Percentiles rank a stretch among this genome's conserved stretches.
phyloP scores from a whole-genome alignment of 35 echinoderm and acorn worm species.

The Holothuria glaberrima region DNA sequence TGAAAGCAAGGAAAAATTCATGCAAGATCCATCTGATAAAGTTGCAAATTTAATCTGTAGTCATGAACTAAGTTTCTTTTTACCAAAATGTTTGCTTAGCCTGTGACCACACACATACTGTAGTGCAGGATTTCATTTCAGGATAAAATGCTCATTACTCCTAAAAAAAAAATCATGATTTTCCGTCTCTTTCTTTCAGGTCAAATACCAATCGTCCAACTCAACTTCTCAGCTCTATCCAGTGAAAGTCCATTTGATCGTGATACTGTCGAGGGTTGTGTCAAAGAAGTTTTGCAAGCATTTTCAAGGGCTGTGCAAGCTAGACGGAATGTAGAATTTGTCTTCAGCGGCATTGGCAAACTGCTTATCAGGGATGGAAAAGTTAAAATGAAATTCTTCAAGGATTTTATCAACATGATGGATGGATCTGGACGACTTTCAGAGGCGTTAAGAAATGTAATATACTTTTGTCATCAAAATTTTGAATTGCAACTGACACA shows the following conservation, averaged over 20 bases:
- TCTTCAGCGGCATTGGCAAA: slow-evolving; percentile 81
- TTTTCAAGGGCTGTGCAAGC: slow-evolving; percentile 81
- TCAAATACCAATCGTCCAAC: slow-evolving; percentile 97
- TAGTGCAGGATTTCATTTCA: no score
- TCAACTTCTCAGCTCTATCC: slow-evolving; percentile 97
- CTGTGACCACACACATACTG: no score
- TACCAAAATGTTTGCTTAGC: no score
- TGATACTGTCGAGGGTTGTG: slow-evolving; percentile 89
- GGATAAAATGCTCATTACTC: no score
- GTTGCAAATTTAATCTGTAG: neutral
- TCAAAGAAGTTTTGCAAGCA: slow-evolving; percentile 86
- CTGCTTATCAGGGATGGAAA: slow-evolving; percentile 89
- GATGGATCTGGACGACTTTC: slow-evolving; percentile 86
- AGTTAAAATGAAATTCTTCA: slow-evolving; percentile 99
- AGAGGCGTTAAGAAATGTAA: slow-evolving; percentile 97
- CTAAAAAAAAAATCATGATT: no score
- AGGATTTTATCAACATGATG: slow-evolving; percentile 97
- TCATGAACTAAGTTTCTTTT: no score
- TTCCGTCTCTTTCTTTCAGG: slow-evolving; percentile 60
- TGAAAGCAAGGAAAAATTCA: slow-evolving; percentile 83
- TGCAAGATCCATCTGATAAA: slow-evolving; percentile 90
- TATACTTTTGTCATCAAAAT: neutral
- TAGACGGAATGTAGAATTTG: slow-evolving; percentile 94
- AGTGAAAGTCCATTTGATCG: slow-evolving; percentile 93
- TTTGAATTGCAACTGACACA: no score